These are phyloP conservation scores for Drosophila quasianomalipes DNA, from an alignment of 2,888 invertebrate species.

Conservation along the genomic window DNA sequence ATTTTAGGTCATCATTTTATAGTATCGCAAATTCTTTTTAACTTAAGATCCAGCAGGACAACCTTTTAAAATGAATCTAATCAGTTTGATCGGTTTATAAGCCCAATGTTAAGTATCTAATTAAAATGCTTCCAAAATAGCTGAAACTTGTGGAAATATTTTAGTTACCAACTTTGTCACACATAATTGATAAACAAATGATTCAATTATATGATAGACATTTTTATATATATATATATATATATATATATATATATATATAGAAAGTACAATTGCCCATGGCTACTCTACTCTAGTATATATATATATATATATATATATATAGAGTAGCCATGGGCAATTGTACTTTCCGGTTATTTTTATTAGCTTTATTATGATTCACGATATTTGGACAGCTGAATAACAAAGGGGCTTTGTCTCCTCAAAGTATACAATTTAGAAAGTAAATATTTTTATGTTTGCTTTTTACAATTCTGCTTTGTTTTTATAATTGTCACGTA, in stretches of 20 bases:
- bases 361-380: constrained; percentile 42
- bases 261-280: too few relatives aligned
- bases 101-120: constrained; percentile 19
- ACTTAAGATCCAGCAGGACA: not conserved
- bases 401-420: constrained; percentile 28
- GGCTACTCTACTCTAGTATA: not conserved
- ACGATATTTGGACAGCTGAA: constrained; percentile 37
- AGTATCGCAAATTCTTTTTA: not conserved
- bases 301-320: not conserved
- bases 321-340: not conserved
- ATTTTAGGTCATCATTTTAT: not conserved
- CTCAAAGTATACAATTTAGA: not conserved
- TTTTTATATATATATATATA: not conserved
- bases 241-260: not conserved
- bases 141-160: not conserved
- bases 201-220: not conserved
- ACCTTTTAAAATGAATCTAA: constrained; percentile 21
- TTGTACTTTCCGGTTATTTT: not conserved
- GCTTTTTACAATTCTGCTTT: not conserved
- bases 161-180: constrained; percentile 15
- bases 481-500: not conserved
- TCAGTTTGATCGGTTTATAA: constrained; percentile 56
- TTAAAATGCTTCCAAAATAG: constrained; percentile 19
- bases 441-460: not conserved
- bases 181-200: constrained; percentile 21